Conservation (phyloP, 2,113 vertebrate genomes). For the Microtus montanus region DNA sequence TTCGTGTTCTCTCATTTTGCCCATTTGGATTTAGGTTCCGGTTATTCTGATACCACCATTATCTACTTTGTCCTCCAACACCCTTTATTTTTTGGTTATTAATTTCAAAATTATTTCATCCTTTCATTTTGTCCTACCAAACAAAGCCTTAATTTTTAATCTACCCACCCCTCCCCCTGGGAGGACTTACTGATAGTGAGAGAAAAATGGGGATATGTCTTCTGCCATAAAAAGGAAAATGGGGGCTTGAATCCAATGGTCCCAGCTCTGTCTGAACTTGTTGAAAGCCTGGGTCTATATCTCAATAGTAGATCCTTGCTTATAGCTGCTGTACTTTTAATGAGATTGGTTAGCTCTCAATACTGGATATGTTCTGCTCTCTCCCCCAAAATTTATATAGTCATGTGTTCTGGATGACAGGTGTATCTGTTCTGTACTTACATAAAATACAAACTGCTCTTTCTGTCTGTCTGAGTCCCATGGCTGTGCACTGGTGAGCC, state of each 20-base stretch:
- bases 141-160: background rate
- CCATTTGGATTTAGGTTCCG: background rate
- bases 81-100: background rate
- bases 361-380: background rate
- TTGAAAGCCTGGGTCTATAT: background rate
- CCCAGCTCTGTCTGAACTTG: background rate
- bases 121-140: background rate
- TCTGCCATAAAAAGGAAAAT: background rate
- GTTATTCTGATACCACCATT: background rate
- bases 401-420: background rate
- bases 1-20: background rate
- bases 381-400: background rate
- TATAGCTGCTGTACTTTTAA: background rate
- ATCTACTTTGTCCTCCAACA: background rate
- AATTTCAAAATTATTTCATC: background rate
- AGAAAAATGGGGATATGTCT: background rate
- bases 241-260: rapidly evolving
- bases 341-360: background rate
- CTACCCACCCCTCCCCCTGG: background rate
- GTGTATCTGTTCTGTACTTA: background rate
- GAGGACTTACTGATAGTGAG: background rate
- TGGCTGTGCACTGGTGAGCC: background rate
- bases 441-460: background rate
- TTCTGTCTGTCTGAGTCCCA: background rate
- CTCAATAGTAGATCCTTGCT: background rate